Evolutionary conservation across 2,797 vertebrate species (phyloP).

Genomic region (Sylvia borin): DNA sequence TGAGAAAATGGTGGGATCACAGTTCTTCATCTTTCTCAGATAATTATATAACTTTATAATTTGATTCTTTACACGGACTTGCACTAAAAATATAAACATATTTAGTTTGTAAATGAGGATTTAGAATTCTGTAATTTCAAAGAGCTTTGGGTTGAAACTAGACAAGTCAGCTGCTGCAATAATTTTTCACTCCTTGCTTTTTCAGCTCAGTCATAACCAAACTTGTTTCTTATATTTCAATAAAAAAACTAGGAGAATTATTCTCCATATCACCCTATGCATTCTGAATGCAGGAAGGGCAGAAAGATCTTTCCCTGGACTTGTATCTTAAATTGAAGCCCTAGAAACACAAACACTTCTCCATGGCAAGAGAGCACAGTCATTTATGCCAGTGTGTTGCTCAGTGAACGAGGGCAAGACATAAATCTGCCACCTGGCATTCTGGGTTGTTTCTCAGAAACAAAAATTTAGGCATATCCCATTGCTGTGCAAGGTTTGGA

Average conservation of each 20-base stretch:
- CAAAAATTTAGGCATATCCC: neutral
- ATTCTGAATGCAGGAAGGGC: neutral
- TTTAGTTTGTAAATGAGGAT: neutral
- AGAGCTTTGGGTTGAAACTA: neutral
- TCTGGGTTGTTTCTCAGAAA: neutral
- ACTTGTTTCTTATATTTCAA: neutral
- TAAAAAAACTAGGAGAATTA: neutral
- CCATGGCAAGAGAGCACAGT: accelerated
- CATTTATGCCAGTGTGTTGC: accelerated
- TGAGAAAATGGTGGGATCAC: neutral
- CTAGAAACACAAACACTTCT: neutral
- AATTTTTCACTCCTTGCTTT: neutral
- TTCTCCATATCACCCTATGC: neutral
- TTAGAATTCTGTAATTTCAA: neutral
- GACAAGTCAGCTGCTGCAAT: neutral
- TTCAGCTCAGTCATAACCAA: neutral
- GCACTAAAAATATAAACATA: neutral
- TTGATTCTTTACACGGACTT: neutral
- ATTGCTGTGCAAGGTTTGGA: neutral
- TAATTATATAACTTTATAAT: no score
- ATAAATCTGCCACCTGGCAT: neutral
- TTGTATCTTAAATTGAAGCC: neutral
- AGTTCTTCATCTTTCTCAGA: neutral
- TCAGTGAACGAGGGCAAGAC: neutral
- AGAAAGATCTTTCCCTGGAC: neutral